Percentiles rank a stretch among this genome's conserved stretches.
Evolutionary conservation across 2,113 vertebrate species (phyloP).

Genomic region (Silurus glanis): DNA sequence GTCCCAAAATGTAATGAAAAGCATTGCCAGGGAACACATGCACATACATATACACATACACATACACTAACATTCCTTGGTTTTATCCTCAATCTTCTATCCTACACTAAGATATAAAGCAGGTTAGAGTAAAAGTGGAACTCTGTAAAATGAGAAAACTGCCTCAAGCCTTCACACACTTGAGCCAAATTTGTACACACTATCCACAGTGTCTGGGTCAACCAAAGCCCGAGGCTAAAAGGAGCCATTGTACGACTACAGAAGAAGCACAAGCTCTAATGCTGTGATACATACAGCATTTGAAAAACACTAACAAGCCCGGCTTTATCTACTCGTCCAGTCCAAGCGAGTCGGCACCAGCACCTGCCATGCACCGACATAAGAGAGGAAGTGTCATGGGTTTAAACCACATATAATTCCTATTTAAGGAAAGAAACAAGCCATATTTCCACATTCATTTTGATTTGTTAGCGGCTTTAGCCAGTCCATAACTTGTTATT

Average conservation of each 20-base stretch:
- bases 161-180: conserved; percentile 34
- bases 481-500: neutral
- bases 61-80: neutral
- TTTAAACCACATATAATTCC: neutral
- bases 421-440: neutral
- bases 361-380: conserved; percentile 29
- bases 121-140: neutral
- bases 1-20: too few species aligned
- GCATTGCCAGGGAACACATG: too few species aligned
- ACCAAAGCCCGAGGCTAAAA: conserved; percentile 32
- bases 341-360: conserved; percentile 26
- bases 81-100: neutral
- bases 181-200: conserved; percentile 42
- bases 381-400: neutral
- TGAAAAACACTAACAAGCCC: conserved; percentile 27
- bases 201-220: conserved; percentile 18
- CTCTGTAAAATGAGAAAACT: neutral
- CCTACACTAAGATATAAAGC: neutral
- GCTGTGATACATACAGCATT: conserved; percentile 34
- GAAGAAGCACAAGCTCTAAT: conserved; percentile 33
- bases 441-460: neutral
- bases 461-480: neutral
- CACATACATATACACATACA: too few species aligned
- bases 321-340: conserved; percentile 33
- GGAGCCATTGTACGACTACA: conserved; percentile 39